Evolutionary conservation across 2,113 vertebrate genomes (phyloP), one percentile per base, ranked within the genome.

Genomic region (Syrmaticus mikado): DNA sequence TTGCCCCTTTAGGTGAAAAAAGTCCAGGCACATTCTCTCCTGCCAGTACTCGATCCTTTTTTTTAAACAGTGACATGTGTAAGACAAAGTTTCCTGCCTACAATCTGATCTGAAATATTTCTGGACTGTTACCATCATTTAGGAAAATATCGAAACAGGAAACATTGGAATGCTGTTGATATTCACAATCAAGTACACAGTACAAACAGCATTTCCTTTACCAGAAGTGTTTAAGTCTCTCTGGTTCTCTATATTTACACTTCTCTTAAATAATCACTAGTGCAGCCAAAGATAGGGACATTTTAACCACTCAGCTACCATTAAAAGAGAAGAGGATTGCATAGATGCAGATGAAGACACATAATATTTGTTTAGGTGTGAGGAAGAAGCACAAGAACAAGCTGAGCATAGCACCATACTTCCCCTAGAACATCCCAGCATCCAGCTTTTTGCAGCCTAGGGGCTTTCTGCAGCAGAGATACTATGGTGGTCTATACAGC

Each of bases 91-190:
- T 95, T 95, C 96, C 93, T 95, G 95, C 72, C 82, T 74, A 95
- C 81, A 74, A 32, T 94, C 90, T 85, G 78, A 94, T 93, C 65
- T 85, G 84, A 95, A 96, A 89, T 92, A 94, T 94, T 95, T 95
- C 87, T 89, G 78, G 70, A 64, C 71, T 52, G 38, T 62, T 92
- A 92, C 83, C 88, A 92, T 79, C 11, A 0, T 82, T 80, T 85
- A 89, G 93, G 77, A 94, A 96, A 95, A 94, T 18, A 95, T 78
- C 0, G 6, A 82, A 92, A 85, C 93, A 95, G 95, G 96, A 96
- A 96, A 92, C 90, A 89, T 53, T 45, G 82, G 93, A 96, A 95
- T 91, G 94, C 87, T 94, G 93, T 90, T 96, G 96, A 97, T 96
- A 96, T 24, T 90, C 90, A 72, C 85, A 95, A 94, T 97, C 96